These are phyloP conservation scores for Pseudococcus jackbeardsleyi DNA, from an alignment of 2,888 invertebrate genomes.

Conservation along the genomic window DNA sequence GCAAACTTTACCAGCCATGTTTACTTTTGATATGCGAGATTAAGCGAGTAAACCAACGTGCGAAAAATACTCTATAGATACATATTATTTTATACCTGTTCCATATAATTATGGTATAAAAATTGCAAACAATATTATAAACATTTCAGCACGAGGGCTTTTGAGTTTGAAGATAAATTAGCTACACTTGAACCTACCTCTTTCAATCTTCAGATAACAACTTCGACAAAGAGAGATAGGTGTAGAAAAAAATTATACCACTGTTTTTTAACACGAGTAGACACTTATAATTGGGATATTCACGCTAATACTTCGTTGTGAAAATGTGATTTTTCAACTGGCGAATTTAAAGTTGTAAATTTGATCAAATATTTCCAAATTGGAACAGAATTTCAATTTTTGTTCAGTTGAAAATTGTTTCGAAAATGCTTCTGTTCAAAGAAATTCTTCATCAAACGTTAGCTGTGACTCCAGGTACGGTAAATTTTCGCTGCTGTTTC, in stretches of 20 bases:
- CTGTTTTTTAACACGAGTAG: background rate
- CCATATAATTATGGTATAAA: too few species aligned
- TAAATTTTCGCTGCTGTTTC: background rate
- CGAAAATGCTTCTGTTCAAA: background rate
- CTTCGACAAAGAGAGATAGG: background rate
- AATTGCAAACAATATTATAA: too few species aligned
- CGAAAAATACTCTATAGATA: too few species aligned
- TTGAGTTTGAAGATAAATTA: too few species aligned
- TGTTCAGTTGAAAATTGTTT: background rate
- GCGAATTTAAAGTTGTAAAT: too few species aligned
- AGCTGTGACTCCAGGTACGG: slow-evolving; percentile 49
- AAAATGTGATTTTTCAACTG: too few species aligned
- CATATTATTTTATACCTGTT: too few species aligned
- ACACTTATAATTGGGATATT: background rate
- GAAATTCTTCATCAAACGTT: slow-evolving; percentile 44
- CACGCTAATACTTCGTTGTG: background rate
- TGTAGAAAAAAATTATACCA: background rate
- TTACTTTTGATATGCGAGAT: too few species aligned
- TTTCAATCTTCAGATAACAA: background rate
- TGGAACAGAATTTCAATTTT: background rate
- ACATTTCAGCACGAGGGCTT: too few species aligned
- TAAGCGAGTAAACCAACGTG: too few species aligned
- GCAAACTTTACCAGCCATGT: background rate
- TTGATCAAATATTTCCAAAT: background rate
- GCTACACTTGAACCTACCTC: too few species aligned